A percentile compares a stretch with the other conserved stretches of the same genome.
phyloP scores from a whole-genome alignment of 2,888 invertebrate genomes.

The Allophyes oxyacanthae region DNA sequence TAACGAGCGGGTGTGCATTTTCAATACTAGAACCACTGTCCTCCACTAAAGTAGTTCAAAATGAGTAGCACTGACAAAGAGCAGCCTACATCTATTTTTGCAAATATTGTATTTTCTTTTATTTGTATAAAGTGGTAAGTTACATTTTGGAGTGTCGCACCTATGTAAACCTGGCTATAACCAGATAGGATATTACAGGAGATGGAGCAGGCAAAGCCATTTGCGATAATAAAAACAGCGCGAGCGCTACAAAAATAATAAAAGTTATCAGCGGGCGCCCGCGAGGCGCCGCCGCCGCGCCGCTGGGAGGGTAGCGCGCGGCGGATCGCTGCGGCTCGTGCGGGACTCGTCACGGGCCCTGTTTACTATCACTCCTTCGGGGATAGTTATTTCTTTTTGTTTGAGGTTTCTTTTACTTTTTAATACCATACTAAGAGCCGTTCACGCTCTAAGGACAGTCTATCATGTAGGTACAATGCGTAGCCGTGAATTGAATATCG shows the following conservation, averaged over 20 bases:
- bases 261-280: constrained; percentile 79
- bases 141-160: constrained; percentile 28
- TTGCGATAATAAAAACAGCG: constrained; percentile 79
- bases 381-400: constrained; percentile 70
- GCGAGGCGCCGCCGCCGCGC: constrained; percentile 77
- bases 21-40: constrained; percentile 74
- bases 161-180: constrained; percentile 45
- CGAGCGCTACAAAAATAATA: constrained; percentile 81
- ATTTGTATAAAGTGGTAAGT: constrained; percentile 20
- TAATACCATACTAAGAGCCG: constrained; percentile 67
- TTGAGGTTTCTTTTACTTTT: constrained; percentile 69
- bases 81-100: background rate
- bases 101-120: constrained; percentile 4
- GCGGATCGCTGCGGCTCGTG: constrained; percentile 57
- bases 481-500: constrained; percentile 2
- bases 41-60: constrained; percentile 55
- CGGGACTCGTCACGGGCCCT: constrained; percentile 71
- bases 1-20: constrained; percentile 86
- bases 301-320: constrained; percentile 59
- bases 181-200: constrained; percentile 61
- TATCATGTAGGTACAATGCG: constrained; percentile 5
- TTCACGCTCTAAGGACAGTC: constrained; percentile 34
- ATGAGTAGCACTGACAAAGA: constrained; percentile 32
- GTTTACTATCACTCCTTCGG: constrained; percentile 76
- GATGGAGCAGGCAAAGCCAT: constrained; percentile 70